These are phyloP conservation scores for Aspidoscelis tigris DNA, from an alignment of 2,113 vertebrate species.

Conservation along the genomic window DNA sequence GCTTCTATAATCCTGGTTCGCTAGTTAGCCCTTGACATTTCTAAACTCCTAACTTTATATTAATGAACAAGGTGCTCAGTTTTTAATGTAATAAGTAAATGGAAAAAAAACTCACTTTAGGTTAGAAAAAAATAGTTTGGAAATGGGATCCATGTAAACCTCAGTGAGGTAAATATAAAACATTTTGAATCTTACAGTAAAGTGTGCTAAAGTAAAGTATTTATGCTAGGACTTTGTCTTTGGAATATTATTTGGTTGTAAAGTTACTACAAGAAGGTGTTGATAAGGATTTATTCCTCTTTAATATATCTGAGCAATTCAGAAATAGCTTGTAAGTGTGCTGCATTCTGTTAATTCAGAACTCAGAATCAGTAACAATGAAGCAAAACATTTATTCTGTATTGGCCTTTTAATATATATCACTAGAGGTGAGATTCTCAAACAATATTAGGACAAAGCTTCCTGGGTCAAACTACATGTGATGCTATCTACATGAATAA, in stretches of 20 bases:
- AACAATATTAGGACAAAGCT: neutral
- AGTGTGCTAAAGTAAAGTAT: no score
- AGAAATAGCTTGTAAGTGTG: neutral
- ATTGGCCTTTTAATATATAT: neutral
- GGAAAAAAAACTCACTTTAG: neutral
- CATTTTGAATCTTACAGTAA: neutral
- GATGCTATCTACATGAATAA: no score
- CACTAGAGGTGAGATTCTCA: neutral
- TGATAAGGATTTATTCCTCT: neutral
- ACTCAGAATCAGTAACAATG: neutral
- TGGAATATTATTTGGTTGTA: neutral
- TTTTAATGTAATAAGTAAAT: slow-evolving; percentile 4
- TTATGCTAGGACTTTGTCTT: neutral
- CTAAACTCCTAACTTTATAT: slow-evolving; percentile 24
- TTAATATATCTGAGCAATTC: neutral
- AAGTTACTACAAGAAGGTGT: neutral
- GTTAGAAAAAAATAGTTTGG: slow-evolving; percentile 11
- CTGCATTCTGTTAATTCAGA: neutral
- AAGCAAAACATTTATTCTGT: neutral
- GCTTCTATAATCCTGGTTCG: slow-evolving; percentile 38
- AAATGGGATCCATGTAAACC: neutral
- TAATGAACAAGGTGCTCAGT: neutral
- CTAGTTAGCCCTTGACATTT: slow-evolving; percentile 40
- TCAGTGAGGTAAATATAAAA: neutral
- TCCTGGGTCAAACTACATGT: neutral